Evolutionary conservation across 2,888 invertebrate species (phyloP).

Genomic region (Odontocolon sp.): DNA sequence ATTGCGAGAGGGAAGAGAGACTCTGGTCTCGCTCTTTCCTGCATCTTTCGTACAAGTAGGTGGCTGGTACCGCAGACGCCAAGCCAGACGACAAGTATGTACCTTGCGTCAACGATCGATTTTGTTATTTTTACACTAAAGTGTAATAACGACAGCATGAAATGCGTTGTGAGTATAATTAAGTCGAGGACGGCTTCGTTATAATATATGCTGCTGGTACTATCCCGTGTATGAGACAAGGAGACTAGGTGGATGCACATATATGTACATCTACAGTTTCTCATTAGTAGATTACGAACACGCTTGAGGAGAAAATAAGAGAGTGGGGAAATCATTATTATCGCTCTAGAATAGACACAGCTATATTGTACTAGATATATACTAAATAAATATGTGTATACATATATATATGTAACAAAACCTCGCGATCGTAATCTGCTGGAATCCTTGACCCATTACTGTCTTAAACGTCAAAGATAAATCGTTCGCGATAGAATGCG

Average conservation of each 20-base stretch:
- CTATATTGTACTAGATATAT: no score
- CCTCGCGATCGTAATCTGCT: conserved; percentile 31
- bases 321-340: conserved; percentile 35
- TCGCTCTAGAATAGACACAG: background rate
- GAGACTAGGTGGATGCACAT: background rate
- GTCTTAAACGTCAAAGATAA: conserved; percentile 38
- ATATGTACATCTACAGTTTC: background rate
- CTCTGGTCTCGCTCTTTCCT: no score
- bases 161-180: conserved; percentile 48
- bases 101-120: conserved; percentile 36
- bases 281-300: conserved; percentile 20
- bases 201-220: no score
- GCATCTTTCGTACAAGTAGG: background rate
- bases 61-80: conserved; percentile 14
- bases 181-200: conserved; percentile 40
- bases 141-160: conserved; percentile 7
- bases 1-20: no score
- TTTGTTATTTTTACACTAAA: conserved; percentile 46
- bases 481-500: conserved; percentile 41
- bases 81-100: conserved; percentile 17
- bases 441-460: conserved; percentile 54
- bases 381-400: background rate
- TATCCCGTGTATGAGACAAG: background rate
- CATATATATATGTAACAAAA: background rate
- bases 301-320: background rate